These are phyloP conservation scores for Desoria tigrina DNA, from an alignment of 2,888 invertebrate genomes.

Conservation along the genomic window DNA sequence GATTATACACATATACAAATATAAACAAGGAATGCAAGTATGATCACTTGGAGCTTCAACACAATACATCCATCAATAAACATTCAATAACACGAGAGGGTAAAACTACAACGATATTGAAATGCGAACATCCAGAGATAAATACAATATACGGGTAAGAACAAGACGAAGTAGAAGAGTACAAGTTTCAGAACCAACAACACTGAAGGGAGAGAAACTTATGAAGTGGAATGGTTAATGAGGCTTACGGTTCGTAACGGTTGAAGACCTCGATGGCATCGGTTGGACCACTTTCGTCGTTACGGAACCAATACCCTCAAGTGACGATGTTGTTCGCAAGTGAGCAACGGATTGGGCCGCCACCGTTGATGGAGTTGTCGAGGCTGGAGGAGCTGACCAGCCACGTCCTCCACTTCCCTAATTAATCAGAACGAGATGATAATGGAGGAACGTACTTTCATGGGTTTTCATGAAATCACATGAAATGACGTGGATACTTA, in stretches of 20 bases:
- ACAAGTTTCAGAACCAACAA: too few relatives aligned
- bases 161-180: too few relatives aligned
- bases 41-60: background rate
- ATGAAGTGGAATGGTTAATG: background rate
- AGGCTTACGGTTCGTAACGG: slow-evolving; percentile 39
- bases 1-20: background rate
- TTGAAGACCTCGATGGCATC: slow-evolving; percentile 44
- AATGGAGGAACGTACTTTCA: too few relatives aligned
- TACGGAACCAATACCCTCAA: slow-evolving; percentile 48
- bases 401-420: slow-evolving; percentile 32
- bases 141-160: too few relatives aligned
- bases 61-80: too few relatives aligned
- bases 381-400: slow-evolving; percentile 41
- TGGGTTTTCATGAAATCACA: too few relatives aligned
- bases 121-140: too few relatives aligned
- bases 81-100: background rate
- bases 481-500: too few relatives aligned
- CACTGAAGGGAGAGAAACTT: too few relatives aligned
- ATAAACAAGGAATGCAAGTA: background rate
- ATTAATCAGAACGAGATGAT: too few relatives aligned
- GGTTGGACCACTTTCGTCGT: slow-evolving; percentile 48
- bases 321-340: slow-evolving; percentile 48
- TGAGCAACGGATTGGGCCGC: slow-evolving; percentile 48
- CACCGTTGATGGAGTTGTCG: slow-evolving; percentile 44
- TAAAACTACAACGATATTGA: background rate